These are phyloP conservation scores for Zoanthus solanderi DNA, from an alignment of 92 coral and sea anemone genomes.

Conservation along the genomic window DNA sequence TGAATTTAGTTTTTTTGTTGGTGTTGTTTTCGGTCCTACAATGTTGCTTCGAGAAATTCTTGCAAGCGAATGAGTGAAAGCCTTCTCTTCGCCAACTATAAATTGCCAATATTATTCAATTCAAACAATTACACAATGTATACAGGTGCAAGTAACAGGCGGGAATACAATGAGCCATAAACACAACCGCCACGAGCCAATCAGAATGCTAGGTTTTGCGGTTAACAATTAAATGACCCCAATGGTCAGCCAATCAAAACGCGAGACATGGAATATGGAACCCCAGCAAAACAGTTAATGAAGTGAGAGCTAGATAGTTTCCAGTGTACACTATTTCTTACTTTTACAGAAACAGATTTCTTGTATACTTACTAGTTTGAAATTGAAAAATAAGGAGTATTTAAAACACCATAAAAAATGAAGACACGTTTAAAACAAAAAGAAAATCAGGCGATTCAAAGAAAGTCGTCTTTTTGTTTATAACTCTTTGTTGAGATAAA, in stretches of 20 bases:
- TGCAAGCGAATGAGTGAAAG: conserved; percentile 87
- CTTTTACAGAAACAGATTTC: conserved; percentile 5
- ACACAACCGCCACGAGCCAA: conserved; percentile 84
- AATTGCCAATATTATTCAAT: conserved; percentile 88
- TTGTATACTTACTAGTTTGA: background rate
- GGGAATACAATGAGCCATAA: conserved; percentile 90
- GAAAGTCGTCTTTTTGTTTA: conserved; percentile 48
- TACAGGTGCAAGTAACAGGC: conserved; percentile 94
- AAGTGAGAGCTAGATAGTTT: conserved; percentile 67
- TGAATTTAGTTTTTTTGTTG: conserved; percentile 38
- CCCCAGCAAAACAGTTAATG: conserved; percentile 87
- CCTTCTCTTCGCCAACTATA: conserved; percentile 90
- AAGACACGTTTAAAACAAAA: background rate
- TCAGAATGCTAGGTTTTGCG: conserved; percentile 66
- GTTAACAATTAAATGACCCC: conserved; percentile 90
- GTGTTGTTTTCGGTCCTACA: conserved; percentile 16
- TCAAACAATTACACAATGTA: conserved; percentile 80
- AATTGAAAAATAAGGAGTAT: background rate
- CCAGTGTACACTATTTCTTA: conserved; percentile 40
- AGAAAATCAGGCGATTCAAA: conserved; percentile 19
- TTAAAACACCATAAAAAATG: background rate
- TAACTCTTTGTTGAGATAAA: conserved; percentile 46
- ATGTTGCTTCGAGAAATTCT: conserved; percentile 31
- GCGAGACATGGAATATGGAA: conserved; percentile 63
- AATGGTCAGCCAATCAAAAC: conserved; percentile 76